phyloP scores from a whole-genome alignment of 2,797 vertebrate genomes.

The Sciaenops ocellatus region DNA sequence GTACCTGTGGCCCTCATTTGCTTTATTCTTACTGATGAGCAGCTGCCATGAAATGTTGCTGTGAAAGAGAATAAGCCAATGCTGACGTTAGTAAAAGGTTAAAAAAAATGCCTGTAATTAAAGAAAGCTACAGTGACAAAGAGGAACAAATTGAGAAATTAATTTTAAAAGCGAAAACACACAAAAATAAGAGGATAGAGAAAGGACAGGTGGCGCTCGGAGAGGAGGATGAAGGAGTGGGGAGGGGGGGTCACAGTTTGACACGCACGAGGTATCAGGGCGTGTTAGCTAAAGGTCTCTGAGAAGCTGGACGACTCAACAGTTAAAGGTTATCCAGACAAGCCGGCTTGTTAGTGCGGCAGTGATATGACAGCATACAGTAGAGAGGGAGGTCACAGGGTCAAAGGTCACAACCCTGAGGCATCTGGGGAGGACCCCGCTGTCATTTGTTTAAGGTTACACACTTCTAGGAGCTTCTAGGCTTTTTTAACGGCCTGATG shows the following conservation, averaged over 20 bases:
- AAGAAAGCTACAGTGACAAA: neutral
- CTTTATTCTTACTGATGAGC: neutral
- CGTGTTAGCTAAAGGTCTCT: constrained; percentile 80
- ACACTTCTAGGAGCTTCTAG: constrained; percentile 10
- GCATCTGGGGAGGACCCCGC: constrained; percentile 29
- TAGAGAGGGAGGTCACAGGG: constrained; percentile 42
- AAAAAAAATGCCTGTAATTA: constrained; percentile 9
- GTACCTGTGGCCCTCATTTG: neutral
- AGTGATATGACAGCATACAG: constrained; percentile 54
- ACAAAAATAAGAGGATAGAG: neutral
- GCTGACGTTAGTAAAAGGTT: constrained; percentile 12
- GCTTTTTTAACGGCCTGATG: constrained; percentile 40
- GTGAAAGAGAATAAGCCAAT: neutral
- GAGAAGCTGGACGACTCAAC: constrained; percentile 62
- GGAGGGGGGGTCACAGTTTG: constrained; percentile 45
- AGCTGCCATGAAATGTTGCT: constrained; percentile 1
- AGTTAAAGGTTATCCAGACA: constrained; percentile 81
- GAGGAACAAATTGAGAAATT: neutral
- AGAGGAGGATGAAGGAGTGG: constrained; percentile 38
- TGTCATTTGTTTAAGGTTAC: constrained; percentile 71
- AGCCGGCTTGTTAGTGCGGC: constrained; percentile 76
- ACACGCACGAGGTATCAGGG: constrained; percentile 46
- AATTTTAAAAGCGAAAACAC: neutral
- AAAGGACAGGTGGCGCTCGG: neutral
- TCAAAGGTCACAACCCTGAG: constrained; percentile 44